Conservation (phyloP, 2,113 vertebrate species). For the Etheostoma spectabile region DNA sequence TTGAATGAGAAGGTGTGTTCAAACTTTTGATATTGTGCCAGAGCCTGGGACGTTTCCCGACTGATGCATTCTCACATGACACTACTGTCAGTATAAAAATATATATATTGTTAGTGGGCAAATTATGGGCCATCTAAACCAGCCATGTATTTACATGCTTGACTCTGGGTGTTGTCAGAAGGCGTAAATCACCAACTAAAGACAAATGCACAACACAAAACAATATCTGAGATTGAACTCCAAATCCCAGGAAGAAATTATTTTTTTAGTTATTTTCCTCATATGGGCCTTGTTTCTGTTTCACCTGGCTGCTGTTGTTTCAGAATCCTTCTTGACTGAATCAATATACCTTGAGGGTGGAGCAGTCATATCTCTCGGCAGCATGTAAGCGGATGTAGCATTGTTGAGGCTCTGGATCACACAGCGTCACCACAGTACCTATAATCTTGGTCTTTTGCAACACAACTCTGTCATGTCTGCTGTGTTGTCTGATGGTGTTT, state of each 20-base stretch:
- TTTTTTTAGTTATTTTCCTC: background rate
- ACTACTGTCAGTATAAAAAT: too few species aligned
- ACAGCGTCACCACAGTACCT: background rate
- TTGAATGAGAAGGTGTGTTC: too few species aligned
- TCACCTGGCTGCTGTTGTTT: background rate
- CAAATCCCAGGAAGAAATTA: background rate
- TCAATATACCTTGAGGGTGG: slow-evolving; percentile 49
- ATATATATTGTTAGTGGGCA: too few species aligned
- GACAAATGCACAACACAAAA: background rate
- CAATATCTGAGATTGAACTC: background rate
- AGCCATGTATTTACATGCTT: too few species aligned
- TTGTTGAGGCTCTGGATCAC: background rate
- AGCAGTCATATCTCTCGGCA: background rate
- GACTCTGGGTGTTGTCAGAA: background rate
- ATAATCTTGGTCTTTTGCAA: background rate
- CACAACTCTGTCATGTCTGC: background rate
- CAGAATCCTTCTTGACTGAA: slow-evolving; percentile 21
- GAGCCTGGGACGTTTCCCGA: background rate
- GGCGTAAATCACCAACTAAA: background rate
- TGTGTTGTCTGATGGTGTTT: too few species aligned
- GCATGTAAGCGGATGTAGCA: slow-evolving; percentile 10
- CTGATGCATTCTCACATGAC: slow-evolving; percentile 13
- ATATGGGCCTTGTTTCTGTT: background rate
- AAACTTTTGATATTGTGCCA: too few species aligned
- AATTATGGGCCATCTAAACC: too few species aligned